These are phyloP conservation scores for Elaeidobius kamerunicus DNA, from an alignment of 2,888 invertebrate genomes.

Conservation along the genomic window DNA sequence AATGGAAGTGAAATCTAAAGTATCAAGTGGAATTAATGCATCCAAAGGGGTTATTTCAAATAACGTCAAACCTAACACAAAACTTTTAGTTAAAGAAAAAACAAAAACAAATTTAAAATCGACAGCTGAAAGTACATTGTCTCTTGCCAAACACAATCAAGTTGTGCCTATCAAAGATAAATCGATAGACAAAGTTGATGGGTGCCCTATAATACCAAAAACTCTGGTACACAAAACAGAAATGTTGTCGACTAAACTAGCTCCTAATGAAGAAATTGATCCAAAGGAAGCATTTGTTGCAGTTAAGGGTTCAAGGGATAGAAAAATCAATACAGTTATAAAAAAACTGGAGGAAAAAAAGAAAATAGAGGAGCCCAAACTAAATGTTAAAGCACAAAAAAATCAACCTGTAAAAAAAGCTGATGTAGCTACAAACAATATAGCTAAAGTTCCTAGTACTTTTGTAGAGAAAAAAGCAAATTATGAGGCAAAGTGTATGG, in stretches of 20 bases:
- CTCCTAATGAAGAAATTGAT: conserved; percentile 22
- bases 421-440: conserved; percentile 3
- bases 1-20: conserved; percentile 8
- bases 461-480: conserved; percentile 35
- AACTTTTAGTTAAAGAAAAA: conserved; percentile 7
- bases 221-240: conserved; percentile 19
- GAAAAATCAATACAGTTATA: conserved; percentile 34
- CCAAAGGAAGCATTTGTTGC: conserved; percentile 33
- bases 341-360: conserved; percentile 34
- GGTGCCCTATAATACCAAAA: conserved; percentile 7
- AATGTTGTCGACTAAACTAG: conserved; percentile 13
- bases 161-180: background rate
- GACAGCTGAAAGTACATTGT: background rate
- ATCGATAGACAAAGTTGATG: conserved; percentile 9
- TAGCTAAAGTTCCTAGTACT: conserved; percentile 2
- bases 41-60: conserved; percentile 4
- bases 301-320: conserved; percentile 32
- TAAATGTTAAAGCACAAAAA: conserved; percentile 28
- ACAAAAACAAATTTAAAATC: conserved; percentile 14
- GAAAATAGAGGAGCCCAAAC: conserved; percentile 10
- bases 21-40: conserved; percentile 1
- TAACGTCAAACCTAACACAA: background rate
- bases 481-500: conserved; percentile 37
- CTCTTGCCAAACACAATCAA: conserved; percentile 6
- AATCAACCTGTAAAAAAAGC: conserved; percentile 32